Evolutionary conservation across 2,113 vertebrate species (phyloP).

Genomic region (Podocnemis expansa): DNA sequence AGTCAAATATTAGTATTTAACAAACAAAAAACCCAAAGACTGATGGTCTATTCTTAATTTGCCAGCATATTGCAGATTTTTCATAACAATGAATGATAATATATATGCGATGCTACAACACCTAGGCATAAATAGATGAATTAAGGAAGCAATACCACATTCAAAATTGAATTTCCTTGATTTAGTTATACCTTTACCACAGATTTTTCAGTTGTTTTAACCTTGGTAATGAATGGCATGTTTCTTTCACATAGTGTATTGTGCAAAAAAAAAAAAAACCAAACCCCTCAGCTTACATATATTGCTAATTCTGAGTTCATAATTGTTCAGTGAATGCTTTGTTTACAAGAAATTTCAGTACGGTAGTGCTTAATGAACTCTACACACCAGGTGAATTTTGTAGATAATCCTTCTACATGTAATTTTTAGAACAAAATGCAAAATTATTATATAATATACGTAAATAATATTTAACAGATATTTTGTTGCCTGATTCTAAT

Average conservation of each 20-base stretch:
- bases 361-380: too few relatives aligned
- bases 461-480: conserved; percentile 36
- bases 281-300: not conserved
- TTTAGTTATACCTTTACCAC: not conserved
- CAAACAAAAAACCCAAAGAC: not conserved
- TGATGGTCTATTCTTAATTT: not conserved
- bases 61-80: not conserved
- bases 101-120: not conserved
- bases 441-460: not conserved
- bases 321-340: not conserved
- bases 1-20: not conserved
- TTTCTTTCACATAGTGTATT: not conserved
- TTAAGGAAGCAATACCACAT: not conserved
- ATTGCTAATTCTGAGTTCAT: conserved; percentile 21
- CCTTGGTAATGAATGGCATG: not conserved
- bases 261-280: conserved; percentile 20
- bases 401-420: too few relatives aligned
- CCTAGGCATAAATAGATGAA: not conserved
- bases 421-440: conserved; percentile 37
- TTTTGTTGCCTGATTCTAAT: conserved; percentile 10
- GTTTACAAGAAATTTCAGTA: too few relatives aligned
- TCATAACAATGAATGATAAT: not conserved
- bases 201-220: conserved; percentile 12
- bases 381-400: conserved; percentile 1
- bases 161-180: not conserved